phyloP scores from a whole-genome alignment of 92 coral and sea anemone genomes.

The Heteractis magnifica region DNA sequence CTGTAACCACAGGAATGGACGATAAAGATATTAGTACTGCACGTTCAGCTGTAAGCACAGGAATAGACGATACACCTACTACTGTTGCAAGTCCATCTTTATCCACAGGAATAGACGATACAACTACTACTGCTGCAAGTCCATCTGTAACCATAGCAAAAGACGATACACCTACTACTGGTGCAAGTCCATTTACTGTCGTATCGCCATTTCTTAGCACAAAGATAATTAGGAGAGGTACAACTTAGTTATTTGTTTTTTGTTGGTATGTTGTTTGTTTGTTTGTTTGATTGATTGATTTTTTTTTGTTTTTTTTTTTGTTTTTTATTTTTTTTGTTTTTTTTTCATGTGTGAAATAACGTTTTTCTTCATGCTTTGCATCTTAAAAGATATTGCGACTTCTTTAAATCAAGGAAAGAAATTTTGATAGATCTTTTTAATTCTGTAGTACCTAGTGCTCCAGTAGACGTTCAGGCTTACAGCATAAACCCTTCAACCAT shows the following conservation, averaged over 20 bases:
- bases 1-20: neutral
- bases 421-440: neutral
- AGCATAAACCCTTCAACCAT: slow-evolving; percentile 7
- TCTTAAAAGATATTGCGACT: neutral
- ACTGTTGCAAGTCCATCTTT: slow-evolving; percentile 6
- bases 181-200: neutral
- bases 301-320: no score
- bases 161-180: neutral
- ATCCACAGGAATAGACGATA: neutral
- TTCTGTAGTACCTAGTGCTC: slow-evolving; percentile 24
- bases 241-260: neutral
- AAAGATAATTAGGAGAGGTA: neutral
- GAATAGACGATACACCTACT: neutral
- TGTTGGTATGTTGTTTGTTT: neutral
- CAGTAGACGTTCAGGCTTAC: slow-evolving; percentile 6
- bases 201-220: neutral
- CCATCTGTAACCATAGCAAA: neutral
- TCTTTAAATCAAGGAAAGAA: neutral
- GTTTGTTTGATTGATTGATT: neutral
- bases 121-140: slow-evolving; percentile 3
- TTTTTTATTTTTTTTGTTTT: no score
- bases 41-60: neutral
- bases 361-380: no score
- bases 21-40: neutral
- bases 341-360: no score